Base-by-base conservation (phyloP, 2,888 invertebrate genomes). In the Gymnoscelis rufifasciata region DNA sequence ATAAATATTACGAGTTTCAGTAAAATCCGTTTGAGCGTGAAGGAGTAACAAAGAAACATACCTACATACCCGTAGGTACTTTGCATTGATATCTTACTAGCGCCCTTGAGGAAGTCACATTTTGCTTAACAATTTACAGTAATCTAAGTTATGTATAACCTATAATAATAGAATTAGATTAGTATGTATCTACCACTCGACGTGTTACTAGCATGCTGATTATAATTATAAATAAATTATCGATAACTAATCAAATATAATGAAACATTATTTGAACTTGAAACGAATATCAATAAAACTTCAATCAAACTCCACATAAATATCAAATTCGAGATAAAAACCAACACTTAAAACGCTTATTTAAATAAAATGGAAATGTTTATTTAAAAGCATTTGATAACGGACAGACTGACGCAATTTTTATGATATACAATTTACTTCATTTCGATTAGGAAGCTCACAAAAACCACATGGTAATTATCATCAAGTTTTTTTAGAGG, bases 291-390 rank as follows among this genome's bases (percentile, higher is more conserved):
- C 35, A 45, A 50, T 50, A 50, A 50, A 50, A 45, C 19, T 30
- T 36, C 45, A 38, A 50, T 50, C 45, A 45, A 38, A 35, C 38
- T 41, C 35, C 37, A 42, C 41, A 42, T 50, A 45, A 50, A 45
- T 49, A 44, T 44, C 12, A 30, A 37, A 44, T 43, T 38, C 38
- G 10, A 30, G 28, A 23, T 35, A 15, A n/a, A 33, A 10, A 6
- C 15, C 33, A 31, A 10, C 33, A 27, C 31, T 11, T 24, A 35
- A 43, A 50, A 36, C 28, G 24, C 31, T 39, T 35, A 39, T 41
- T 12, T 38, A 41, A 38, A 49, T 50, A 44, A 15, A 15, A 10
- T 23, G 15, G 10, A 35, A 10, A 35, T 35, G 35, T 50, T 50
- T 50, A 38, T 33, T 42, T 39, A 45, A 50, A 43, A 42, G 45